Base-by-base conservation (phyloP, 2,113 vertebrate species). In the Coracopsis vasa region DNA sequence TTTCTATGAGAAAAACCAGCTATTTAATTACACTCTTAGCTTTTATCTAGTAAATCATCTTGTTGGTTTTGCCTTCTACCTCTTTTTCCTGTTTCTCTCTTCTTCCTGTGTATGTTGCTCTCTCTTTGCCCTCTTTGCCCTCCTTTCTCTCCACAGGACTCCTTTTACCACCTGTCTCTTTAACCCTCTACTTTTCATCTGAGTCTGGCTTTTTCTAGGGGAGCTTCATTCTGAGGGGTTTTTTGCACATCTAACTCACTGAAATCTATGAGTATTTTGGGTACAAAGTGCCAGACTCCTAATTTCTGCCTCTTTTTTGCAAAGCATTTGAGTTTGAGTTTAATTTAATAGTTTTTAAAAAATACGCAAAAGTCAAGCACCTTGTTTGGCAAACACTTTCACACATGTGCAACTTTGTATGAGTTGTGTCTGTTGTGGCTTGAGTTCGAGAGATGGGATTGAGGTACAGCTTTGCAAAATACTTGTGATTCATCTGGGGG, bases 401-500 rank as follows among this genome's bases (percentile, higher is more conserved):
- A 88, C 53, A 72, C 61, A 74, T 29, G 31, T 93, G 69, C 45
- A 69, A 67, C 48, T 87, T 70, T 64, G 41, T 37, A 42, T 23
- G 48, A 89, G n/a, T 72, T 69, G 18, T 0, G 2, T 54, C 53
- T 74, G 45, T 84, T 65, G 42, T 2, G 14, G 16, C 37, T 87
- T 72, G 28, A 54, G 25, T 41, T 13, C 0, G 5, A 86, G 53
- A 72, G 56, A 31, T 28, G 39, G n/a, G 44, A 44, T 6, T 2
- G 13, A 70, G n/a, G 45, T 25, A 67, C 21, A 31, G 16, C 24
- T 94, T 92, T 81, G 39, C 37, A 64, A 86, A 96, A 61, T 45
- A 47, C 15, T 90, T 47, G 6, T 15, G 19, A 66, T 84, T 56
- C 0, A 0, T 37, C 27, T 27, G 7, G 4, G 4, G 1, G 8